Percentiles rank a stretch among this genome's conserved stretches.
phyloP scores from a whole-genome alignment of 1,140 invertebrate species.

The Rhopalosiphum maidis region DNA sequence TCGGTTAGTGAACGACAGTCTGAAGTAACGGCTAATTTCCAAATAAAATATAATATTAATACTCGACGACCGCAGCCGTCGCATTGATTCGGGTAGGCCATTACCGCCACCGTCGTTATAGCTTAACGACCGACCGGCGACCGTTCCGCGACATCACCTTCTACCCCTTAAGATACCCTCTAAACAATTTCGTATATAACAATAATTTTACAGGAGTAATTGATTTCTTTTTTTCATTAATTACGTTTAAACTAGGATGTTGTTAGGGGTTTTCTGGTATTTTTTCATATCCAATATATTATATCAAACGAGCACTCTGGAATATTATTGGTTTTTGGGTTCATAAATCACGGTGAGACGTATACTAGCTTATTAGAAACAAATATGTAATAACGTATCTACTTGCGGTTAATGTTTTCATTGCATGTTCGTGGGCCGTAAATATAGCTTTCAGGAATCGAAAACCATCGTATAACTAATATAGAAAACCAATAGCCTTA shows the following conservation, averaged over 20 bases:
- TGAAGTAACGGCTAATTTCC: constrained; percentile 15
- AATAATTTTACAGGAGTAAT: background rate
- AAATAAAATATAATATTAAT: background rate
- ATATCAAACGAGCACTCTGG: background rate
- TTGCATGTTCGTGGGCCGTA: background rate
- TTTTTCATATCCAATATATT: background rate
- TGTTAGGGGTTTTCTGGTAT: background rate
- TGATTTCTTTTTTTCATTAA: constrained; percentile 24
- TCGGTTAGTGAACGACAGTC: background rate
- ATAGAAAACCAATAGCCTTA: background rate
- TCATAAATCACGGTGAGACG: background rate
- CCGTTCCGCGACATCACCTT: background rate
- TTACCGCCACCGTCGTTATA: background rate
- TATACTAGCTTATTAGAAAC: background rate
- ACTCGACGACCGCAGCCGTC: background rate
- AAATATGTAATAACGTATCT: background rate
- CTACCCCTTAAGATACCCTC: background rate
- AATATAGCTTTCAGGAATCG: background rate
- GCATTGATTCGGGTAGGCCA: background rate
- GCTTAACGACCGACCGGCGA: background rate
- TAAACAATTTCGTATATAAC: background rate
- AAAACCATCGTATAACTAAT: background rate
- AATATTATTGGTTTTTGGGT: background rate
- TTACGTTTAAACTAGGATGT: background rate
- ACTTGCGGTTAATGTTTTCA: background rate